Evolutionary conservation across 2,888 invertebrate species (phyloP).

Genomic region (Sesamia inferens): DNA sequence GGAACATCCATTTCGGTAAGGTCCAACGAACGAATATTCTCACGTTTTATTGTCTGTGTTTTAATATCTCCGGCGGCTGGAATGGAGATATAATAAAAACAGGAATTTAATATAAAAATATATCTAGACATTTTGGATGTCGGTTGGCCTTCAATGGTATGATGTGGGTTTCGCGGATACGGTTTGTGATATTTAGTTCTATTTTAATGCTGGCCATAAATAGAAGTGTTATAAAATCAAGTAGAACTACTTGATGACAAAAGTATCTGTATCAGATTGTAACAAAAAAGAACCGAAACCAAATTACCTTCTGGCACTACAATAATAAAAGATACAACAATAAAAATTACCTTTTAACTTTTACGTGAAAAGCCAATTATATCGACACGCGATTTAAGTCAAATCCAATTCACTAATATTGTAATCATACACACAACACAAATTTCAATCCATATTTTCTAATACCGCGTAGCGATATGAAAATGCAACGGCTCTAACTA

Average conservation of each 20-base stretch:
- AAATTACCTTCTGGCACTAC: conserved; percentile 14
- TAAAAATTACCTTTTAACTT: conserved; percentile 69
- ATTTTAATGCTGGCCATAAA: background rate
- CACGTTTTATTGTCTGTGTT: conserved; percentile 37
- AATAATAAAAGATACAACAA: conserved; percentile 47
- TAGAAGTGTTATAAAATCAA: background rate
- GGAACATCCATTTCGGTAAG: conserved; percentile 41
- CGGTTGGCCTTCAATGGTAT: conserved; percentile 27
- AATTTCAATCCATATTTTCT: conserved; percentile 67
- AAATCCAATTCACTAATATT: conserved; percentile 68
- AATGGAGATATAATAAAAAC: conserved; percentile 26
- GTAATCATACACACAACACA: conserved; percentile 68
- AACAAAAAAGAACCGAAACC: conserved; percentile 15
- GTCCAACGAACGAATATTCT: conserved; percentile 42
- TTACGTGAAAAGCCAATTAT: conserved; percentile 66
- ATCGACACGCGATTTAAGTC: conserved; percentile 69
- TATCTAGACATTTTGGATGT: conserved; percentile 6
- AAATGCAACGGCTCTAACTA: conserved; percentile 38
- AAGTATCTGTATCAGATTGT: conserved; percentile 1
- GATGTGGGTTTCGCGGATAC: conserved; percentile 21
- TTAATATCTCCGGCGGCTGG: conserved; percentile 33
- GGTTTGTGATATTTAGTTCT: background rate
- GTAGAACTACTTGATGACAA: background rate
- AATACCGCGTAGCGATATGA: conserved; percentile 51
- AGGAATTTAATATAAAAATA: conserved; percentile 39